Conservation (phyloP, 2,888 invertebrate genomes). For the Metallyticus violacea region DNA sequence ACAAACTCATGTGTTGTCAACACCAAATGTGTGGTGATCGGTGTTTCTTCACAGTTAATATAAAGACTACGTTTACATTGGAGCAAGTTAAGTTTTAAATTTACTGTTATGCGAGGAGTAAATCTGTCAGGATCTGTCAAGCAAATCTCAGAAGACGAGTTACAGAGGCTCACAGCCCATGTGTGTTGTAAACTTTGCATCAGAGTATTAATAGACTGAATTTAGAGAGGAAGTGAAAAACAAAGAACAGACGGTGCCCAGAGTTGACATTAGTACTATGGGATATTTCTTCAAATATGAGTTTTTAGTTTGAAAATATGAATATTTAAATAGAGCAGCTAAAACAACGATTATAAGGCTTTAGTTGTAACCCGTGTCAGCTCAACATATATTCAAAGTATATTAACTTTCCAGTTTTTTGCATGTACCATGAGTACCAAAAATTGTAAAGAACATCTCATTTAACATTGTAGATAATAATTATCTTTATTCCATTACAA, state of each 20-base stretch:
- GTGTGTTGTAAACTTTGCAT: neutral
- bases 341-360: no score
- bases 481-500: no score
- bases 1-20: neutral
- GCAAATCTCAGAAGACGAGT: neutral
- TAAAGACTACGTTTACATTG: neutral
- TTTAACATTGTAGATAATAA: no score
- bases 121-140: neutral
- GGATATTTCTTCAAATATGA: no score
- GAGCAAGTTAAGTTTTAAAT: neutral
- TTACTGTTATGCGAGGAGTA: neutral
- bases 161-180: neutral
- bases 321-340: no score
- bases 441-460: no score
- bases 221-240: neutral
- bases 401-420: no score
- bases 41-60: neutral
- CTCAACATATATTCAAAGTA: no score
- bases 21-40: neutral
- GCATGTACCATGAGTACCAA: no score
- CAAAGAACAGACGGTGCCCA: neutral
- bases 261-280: neutral
- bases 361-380: no score
- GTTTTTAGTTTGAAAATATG: no score
- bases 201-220: neutral